phyloP scores from a whole-genome alignment of 2,888 invertebrate species.

The Tolmerus cingulatus region DNA sequence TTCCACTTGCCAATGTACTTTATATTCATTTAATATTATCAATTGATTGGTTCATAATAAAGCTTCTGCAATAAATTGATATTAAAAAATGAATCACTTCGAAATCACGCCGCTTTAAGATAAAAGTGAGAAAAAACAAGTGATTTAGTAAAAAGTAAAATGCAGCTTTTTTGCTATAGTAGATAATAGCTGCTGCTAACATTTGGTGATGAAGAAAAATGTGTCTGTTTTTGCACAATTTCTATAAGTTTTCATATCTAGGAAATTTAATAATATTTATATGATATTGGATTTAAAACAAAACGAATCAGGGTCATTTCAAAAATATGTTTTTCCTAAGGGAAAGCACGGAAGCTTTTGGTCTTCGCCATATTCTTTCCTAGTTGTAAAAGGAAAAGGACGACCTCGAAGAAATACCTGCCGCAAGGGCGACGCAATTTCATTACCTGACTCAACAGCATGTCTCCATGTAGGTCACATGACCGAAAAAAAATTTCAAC shows the following conservation, averaged over 20 bases:
- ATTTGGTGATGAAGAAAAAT: background rate
- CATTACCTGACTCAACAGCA: conserved; percentile 22
- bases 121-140: background rate
- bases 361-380: background rate
- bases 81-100: background rate
- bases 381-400: background rate
- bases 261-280: background rate
- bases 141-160: background rate
- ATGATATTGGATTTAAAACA: background rate
- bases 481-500: conserved; percentile 30
- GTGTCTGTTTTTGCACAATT: background rate
- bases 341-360: background rate
- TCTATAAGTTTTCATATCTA: background rate
- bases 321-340: background rate
- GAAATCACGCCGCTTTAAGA: background rate
- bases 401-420: background rate
- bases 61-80: no score
- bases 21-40: no score
- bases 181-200: no score
- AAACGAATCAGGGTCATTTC: background rate
- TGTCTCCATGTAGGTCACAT: conserved; percentile 15
- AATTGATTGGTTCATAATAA: background rate
- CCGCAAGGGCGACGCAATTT: background rate
- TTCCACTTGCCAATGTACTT: no score
- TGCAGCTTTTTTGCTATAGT: no score